Conservation (phyloP, 2,113 vertebrate genomes). For the Cololabis saira region DNA sequence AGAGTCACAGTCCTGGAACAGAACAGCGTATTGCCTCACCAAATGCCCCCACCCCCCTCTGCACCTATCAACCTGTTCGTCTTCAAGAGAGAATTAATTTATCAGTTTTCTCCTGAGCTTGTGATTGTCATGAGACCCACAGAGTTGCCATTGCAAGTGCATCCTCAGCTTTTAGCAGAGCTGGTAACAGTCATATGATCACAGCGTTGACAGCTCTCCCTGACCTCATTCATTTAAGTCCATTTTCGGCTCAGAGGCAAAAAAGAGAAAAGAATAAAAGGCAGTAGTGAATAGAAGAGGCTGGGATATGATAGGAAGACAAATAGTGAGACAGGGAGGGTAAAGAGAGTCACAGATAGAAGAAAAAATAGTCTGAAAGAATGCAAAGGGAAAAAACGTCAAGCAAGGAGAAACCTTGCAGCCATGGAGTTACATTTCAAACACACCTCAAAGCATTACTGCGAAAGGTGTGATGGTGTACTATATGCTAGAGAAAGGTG, state of each 20-base stretch:
- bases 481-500: constrained; percentile 24
- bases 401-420: constrained; percentile 38
- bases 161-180: constrained; percentile 56
- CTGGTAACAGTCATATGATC: constrained; percentile 78
- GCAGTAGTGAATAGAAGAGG: constrained; percentile 26
- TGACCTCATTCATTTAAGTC: constrained; percentile 81
- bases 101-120: constrained; percentile 34
- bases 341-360: constrained; percentile 34
- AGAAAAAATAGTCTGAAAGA: constrained; percentile 24
- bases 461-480: constrained; percentile 52
- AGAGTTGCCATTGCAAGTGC: constrained; percentile 40
- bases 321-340: constrained; percentile 42
- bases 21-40: constrained; percentile 11
- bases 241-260: constrained; percentile 69
- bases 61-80: not conserved
- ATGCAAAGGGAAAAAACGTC: constrained; percentile 27
- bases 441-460: constrained; percentile 63
- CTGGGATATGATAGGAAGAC: constrained; percentile 43
- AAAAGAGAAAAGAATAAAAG: constrained; percentile 21
- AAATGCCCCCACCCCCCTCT: not conserved
- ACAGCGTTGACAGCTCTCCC: constrained; percentile 80
- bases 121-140: constrained; percentile 48
- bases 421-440: constrained; percentile 55
- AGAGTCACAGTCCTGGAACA: not conserved
- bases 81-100: constrained; percentile 28